Conservation (phyloP, 1,140 invertebrate genomes). For the Drosophila chauvacae region DNA sequence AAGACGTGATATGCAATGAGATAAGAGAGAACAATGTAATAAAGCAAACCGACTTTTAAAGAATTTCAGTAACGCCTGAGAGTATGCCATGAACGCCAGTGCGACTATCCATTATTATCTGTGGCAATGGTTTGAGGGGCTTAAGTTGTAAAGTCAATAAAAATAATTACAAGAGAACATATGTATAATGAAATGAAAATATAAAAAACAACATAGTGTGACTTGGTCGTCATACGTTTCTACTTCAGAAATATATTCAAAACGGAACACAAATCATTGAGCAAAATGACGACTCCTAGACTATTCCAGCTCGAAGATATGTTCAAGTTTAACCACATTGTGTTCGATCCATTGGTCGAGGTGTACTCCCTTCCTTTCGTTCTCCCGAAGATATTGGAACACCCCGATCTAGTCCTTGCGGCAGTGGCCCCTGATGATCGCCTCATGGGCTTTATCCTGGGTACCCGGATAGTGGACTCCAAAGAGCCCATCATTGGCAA, state of each 20-base stretch:
- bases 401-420: slow-evolving; percentile 34
- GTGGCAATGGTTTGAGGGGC: not conserved
- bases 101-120: not conserved
- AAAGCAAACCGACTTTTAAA: slow-evolving; percentile 26
- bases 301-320: slow-evolving; percentile 40
- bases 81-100: slow-evolving; percentile 1
- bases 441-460: slow-evolving; percentile 41
- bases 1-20: slow-evolving; percentile 69
- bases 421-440: slow-evolving; percentile 30
- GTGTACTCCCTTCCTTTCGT: slow-evolving; percentile 34
- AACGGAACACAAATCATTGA: not conserved
- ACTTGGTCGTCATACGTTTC: not conserved
- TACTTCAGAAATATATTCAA: not conserved
- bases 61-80: not conserved
- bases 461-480: not conserved
- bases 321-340: slow-evolving; percentile 48
- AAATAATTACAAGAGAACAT: not conserved
- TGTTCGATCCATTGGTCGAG: slow-evolving; percentile 42
- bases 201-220: not conserved
- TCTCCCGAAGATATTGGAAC: slow-evolving; percentile 23
- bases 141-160: not conserved
- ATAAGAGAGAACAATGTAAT: slow-evolving; percentile 38
- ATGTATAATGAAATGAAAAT: not conserved
- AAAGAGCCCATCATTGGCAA: not conserved
- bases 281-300: slow-evolving; percentile 37